A percentile compares a stretch with the other conserved stretches of the same genome.
These are phyloP conservation scores for Calephelis perditalis DNA, from an alignment of 2,888 invertebrate genomes.

Conservation along the genomic window DNA sequence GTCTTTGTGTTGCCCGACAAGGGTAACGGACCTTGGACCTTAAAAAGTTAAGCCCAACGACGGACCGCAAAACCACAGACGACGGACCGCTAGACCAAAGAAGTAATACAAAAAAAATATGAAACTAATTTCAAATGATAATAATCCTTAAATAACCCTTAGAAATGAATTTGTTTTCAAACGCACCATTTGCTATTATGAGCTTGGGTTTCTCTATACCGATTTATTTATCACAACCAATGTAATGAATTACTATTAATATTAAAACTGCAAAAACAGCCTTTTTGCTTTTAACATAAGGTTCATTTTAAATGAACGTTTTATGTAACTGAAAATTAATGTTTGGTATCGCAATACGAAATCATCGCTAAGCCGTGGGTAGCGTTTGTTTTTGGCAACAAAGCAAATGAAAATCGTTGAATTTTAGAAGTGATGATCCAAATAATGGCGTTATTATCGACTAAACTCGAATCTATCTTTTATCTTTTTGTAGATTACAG, in stretches of 20 bases:
- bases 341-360: slow-evolving; percentile 38
- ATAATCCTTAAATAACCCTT: slow-evolving; percentile 47
- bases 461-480: too few relatives aligned
- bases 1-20: too few relatives aligned
- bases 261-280: slow-evolving; percentile 1
- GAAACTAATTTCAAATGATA: slow-evolving; percentile 37
- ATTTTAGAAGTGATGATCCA: slow-evolving; percentile 34
- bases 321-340: neutral
- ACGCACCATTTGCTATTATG: slow-evolving; percentile 60
- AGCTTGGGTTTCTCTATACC: slow-evolving; percentile 42
- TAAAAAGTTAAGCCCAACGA: too few relatives aligned
- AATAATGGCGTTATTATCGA: slow-evolving; percentile 18
- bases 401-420: slow-evolving; percentile 48
- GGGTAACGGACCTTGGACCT: too few relatives aligned
- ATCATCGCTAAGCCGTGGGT: slow-evolving; percentile 43
- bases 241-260: neutral
- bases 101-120: slow-evolving; percentile 19
- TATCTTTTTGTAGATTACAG: too few relatives aligned
- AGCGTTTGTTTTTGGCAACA: slow-evolving; percentile 51
- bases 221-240: slow-evolving; percentile 46
- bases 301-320: neutral
- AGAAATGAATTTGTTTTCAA: slow-evolving; percentile 51
- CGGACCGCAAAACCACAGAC: too few relatives aligned
- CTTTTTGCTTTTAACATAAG: slow-evolving; percentile 9
- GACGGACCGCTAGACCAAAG: too few relatives aligned